A percentile compares a stretch with the other conserved stretches of the same genome.
Evolutionary conservation across 2,888 invertebrate species (phyloP).

Genomic region (Nezara viridula): DNA sequence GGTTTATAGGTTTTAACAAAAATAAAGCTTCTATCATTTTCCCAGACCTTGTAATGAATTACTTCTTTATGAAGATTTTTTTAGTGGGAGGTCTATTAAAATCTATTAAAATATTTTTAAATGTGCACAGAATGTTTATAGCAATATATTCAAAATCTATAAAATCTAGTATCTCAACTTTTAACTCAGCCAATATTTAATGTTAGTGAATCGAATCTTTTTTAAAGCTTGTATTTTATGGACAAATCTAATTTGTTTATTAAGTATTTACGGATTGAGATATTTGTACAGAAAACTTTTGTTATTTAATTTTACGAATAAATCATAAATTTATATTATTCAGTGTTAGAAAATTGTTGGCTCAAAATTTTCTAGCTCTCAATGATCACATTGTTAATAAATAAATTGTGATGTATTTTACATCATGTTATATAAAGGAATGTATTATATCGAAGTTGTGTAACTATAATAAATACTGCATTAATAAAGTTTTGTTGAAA

Average conservation of each 20-base stretch:
- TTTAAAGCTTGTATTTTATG: background rate
- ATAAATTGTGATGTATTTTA: background rate
- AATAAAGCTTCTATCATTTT: too few relatives aligned
- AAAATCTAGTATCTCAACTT: background rate
- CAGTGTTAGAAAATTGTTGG: constrained; percentile 52
- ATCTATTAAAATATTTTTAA: too few relatives aligned
- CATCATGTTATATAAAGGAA: background rate
- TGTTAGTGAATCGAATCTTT: background rate
- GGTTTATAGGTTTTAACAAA: too few relatives aligned
- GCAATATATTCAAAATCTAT: background rate
- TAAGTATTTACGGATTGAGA: background rate
- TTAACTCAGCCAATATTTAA: background rate
- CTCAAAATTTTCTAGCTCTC: constrained; percentile 56
- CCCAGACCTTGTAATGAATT: background rate
- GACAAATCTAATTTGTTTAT: background rate
- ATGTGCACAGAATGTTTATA: background rate
- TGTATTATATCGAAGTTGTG: background rate
- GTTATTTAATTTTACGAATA: constrained; percentile 14
- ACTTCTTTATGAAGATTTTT: background rate
- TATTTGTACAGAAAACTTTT: background rate
- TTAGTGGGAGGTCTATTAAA: too few relatives aligned
- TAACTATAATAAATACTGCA: constrained; percentile 18
- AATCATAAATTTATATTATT: constrained; percentile 26
- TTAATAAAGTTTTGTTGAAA: constrained; percentile 41
- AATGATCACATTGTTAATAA: constrained; percentile 6